Percentiles rank a stretch among this genome's conserved stretches.
Conservation (phyloP, 2,113 vertebrate genomes). For the Brienomyrus longianalis region DNA sequence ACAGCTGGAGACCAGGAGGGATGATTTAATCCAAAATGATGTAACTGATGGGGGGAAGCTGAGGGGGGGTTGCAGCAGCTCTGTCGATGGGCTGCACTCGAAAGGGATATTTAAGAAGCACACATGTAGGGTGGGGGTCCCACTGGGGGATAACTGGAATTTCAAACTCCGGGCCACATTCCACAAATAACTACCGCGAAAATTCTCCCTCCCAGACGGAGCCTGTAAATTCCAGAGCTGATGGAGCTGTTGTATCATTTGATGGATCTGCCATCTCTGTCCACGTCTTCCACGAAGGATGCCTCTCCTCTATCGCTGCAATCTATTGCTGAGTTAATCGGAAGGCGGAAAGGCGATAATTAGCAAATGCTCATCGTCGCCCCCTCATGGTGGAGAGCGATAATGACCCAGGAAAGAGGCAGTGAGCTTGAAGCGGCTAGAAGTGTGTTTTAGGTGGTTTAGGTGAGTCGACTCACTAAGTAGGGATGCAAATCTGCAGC, state of each 20-base stretch:
- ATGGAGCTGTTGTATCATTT: background rate
- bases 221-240: background rate
- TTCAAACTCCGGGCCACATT: background rate
- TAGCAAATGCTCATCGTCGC: background rate
- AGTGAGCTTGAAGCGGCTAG: background rate
- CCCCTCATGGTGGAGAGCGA: background rate
- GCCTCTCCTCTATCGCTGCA: background rate
- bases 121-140: background rate
- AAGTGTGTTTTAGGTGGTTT: background rate
- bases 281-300: background rate
- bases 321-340: background rate
- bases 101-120: background rate
- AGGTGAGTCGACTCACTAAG: background rate
- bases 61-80: background rate
- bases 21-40: background rate
- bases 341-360: background rate
- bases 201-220: background rate
- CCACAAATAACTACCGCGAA: background rate
- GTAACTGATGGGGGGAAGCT: background rate
- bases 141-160: background rate
- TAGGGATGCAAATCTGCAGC: background rate
- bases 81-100: background rate
- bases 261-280: constrained; percentile 4
- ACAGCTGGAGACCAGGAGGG: background rate
- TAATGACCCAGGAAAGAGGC: background rate